Evolutionary conservation across 1,140 invertebrate genomes (phyloP).

Genomic region (Zophobas morio): DNA sequence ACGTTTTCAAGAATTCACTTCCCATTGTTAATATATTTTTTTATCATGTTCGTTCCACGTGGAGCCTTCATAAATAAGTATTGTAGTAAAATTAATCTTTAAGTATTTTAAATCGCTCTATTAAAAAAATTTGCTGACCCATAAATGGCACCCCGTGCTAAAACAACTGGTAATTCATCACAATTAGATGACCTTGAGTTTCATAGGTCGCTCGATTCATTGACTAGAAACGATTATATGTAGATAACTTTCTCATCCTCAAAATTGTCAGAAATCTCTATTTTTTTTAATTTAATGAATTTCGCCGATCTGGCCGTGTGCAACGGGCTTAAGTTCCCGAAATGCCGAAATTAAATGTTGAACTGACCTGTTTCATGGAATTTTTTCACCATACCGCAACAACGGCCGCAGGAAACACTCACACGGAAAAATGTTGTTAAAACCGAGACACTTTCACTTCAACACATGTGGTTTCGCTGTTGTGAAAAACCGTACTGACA

Average conservation of each 20-base stretch:
- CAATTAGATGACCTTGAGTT: conserved; percentile 35
- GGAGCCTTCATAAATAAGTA: too few relatives aligned
- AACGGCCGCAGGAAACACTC: not conserved
- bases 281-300: not conserved
- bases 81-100: too few relatives aligned
- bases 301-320: too few relatives aligned
- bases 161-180: conserved; percentile 25
- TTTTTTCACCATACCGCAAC: conserved; percentile 31
- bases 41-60: too few relatives aligned
- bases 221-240: conserved; percentile 17
- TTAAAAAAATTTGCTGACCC: conserved; percentile 16
- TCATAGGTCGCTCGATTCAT: conserved; percentile 32
- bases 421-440: conserved; percentile 1
- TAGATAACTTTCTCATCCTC: conserved; percentile 20
- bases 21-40: too few relatives aligned
- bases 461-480: conserved; percentile 20
- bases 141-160: conserved; percentile 25
- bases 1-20: too few relatives aligned
- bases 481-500: conserved; percentile 32
- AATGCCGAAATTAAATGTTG: not conserved
- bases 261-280: not conserved
- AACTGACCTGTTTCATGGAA: conserved; percentile 10
- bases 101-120: not conserved
- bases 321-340: not conserved
- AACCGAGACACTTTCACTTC: conserved; percentile 24